These are phyloP conservation scores for Cosmia pyralina DNA, from an alignment of 2,888 invertebrate genomes.

Conservation along the genomic window DNA sequence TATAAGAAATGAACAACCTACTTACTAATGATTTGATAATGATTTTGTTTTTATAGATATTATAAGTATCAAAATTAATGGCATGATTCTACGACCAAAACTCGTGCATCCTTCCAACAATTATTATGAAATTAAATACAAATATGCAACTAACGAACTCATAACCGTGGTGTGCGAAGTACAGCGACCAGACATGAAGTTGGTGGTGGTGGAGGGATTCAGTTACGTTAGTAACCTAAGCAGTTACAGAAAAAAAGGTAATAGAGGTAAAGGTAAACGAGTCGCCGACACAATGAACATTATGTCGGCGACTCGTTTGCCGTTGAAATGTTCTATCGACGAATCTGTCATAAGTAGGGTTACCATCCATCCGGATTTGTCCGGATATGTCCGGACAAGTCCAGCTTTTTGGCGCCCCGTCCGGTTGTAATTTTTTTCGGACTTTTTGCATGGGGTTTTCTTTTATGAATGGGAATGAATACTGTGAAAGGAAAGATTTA, in stretches of 20 bases:
- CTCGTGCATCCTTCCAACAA: accelerated
- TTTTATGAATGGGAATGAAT: no score
- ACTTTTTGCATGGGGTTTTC: no score
- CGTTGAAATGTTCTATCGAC: not conserved
- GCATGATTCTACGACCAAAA: not conserved
- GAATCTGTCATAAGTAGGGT: not conserved
- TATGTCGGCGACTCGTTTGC: not conserved
- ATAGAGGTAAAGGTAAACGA: no score
- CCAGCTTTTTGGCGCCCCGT: no score
- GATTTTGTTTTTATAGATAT: not conserved
- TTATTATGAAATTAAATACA: not conserved
- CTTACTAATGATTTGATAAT: no score
- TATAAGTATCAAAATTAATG: not conserved
- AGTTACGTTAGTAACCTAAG: no score
- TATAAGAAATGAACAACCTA: no score
- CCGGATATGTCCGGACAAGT: no score
- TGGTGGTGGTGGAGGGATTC: not conserved
- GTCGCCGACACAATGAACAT: no score
- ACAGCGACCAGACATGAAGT: not conserved
- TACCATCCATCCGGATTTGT: no score
- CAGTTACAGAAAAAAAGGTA: not conserved
- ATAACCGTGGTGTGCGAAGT: not conserved
- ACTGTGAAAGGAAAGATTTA: no score
- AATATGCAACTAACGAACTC: not conserved
- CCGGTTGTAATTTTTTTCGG: not conserved